These are phyloP conservation scores for Myotis daubentonii DNA, from an alignment of 2,797 vertebrate genomes.

Conservation along the genomic window DNA sequence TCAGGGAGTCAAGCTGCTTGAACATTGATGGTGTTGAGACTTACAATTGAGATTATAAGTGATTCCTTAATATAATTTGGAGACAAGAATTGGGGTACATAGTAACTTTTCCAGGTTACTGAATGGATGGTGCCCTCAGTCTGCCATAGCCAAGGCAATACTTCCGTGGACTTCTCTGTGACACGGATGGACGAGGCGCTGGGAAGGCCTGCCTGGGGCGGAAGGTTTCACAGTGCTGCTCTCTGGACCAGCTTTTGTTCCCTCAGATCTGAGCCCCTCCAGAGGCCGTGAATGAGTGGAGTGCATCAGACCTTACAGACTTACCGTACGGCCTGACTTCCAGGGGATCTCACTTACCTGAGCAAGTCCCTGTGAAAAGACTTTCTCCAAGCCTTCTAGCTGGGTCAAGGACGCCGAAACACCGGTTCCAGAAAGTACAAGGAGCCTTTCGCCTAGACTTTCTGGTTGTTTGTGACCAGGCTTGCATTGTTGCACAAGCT, in stretches of 20 bases:
- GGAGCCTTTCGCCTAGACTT: background rate
- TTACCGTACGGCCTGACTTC: background rate
- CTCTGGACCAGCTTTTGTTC: background rate
- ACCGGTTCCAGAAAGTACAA: background rate
- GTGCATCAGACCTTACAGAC: background rate
- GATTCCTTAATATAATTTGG: slow-evolving; percentile 10
- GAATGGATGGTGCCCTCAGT: background rate
- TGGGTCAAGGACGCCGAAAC: slow-evolving; percentile 35
- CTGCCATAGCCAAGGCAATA: background rate
- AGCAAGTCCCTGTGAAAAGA: slow-evolving; percentile 33
- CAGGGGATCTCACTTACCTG: slow-evolving; percentile 43
- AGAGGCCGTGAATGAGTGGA: background rate
- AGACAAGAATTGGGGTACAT: background rate
- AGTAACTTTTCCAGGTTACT: background rate
- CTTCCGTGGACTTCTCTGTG: background rate
- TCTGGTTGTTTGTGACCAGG: background rate
- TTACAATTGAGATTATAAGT: background rate
- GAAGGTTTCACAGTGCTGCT: background rate
- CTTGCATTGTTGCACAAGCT: slow-evolving; percentile 30
- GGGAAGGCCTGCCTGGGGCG: background rate
- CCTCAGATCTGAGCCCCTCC: background rate
- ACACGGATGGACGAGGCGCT: background rate
- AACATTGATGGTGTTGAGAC: background rate
- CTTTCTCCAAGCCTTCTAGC: slow-evolving; percentile 22
- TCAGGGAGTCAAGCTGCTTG: background rate